phyloP scores from a whole-genome alignment of 2,797 vertebrate genomes.

The Phylloscopus collybita region DNA sequence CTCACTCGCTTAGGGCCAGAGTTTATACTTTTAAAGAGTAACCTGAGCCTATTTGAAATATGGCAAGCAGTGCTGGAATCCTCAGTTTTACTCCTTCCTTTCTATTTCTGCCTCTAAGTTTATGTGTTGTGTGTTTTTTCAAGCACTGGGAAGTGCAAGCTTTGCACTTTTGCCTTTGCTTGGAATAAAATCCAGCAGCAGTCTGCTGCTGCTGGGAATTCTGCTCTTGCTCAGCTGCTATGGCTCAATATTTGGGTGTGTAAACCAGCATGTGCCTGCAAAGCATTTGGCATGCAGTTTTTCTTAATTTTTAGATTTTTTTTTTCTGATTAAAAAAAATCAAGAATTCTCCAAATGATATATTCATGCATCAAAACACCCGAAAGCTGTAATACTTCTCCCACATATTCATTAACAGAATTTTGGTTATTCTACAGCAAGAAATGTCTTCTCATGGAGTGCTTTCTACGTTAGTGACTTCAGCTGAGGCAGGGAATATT shows the following conservation, averaged over 20 bases:
- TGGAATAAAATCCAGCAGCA: not conserved
- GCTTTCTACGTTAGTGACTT: not conserved
- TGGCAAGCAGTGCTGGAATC: not conserved
- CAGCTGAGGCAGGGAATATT: not conserved
- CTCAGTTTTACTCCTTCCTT: not conserved
- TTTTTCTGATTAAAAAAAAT: not conserved
- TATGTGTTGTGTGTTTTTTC: not conserved
- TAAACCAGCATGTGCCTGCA: not conserved
- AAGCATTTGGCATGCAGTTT: not conserved
- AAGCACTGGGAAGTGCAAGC: not conserved
- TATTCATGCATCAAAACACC: not conserved
- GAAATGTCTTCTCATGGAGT: not conserved
- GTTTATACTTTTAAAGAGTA: not conserved
- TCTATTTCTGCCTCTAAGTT: not conserved
- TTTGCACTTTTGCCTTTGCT: not conserved
- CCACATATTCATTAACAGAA: fast-evolving
- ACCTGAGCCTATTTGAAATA: not conserved
- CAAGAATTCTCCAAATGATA: not conserved
- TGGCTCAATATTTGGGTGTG: not conserved
- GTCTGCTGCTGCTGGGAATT: not conserved
- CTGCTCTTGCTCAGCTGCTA: not conserved
- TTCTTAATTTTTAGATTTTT: not conserved
- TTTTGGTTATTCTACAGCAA: not conserved
- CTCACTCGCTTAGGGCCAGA: not conserved
- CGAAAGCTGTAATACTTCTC: not conserved